phyloP scores from a whole-genome alignment of 2,888 invertebrate species.

The Andricus curvator region DNA sequence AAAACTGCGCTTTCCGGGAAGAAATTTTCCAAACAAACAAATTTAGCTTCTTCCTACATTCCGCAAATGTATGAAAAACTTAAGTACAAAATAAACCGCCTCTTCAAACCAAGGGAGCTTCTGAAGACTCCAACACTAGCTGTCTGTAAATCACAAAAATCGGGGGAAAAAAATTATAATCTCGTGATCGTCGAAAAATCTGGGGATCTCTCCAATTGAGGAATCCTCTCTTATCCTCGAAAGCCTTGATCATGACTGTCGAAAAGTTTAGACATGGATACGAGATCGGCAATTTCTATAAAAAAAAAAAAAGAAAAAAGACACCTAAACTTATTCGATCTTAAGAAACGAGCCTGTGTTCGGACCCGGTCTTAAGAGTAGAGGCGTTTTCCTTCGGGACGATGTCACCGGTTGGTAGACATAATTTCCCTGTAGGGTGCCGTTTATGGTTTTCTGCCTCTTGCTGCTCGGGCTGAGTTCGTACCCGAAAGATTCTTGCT shows the following conservation, averaged over 20 bases:
- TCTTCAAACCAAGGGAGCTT: neutral
- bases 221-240: neutral
- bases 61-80: neutral
- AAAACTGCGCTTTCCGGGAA: neutral
- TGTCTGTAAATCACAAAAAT: conserved; percentile 18
- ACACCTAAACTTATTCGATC: conserved; percentile 61
- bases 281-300: neutral
- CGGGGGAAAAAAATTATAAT: neutral
- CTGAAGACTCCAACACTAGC: neutral
- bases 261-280: conserved; percentile 1
- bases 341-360: conserved; percentile 70
- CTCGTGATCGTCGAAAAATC: neutral
- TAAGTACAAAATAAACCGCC: neutral
- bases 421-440: conserved; percentile 73
- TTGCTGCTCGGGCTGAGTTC: conserved; percentile 69
- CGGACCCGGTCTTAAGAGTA: conserved; percentile 68
- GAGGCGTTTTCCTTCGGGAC: conserved; percentile 73
- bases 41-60: conserved; percentile 4
- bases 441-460: conserved; percentile 71
- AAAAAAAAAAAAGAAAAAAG: neutral
- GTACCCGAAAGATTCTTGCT: conserved; percentile 66
- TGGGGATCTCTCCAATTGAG: neutral
- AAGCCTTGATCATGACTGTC: neutral
- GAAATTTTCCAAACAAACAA: neutral
- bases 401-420: conserved; percentile 73